Conservation (phyloP, 2,113 vertebrate species). For the Butorides virescens region DNA sequence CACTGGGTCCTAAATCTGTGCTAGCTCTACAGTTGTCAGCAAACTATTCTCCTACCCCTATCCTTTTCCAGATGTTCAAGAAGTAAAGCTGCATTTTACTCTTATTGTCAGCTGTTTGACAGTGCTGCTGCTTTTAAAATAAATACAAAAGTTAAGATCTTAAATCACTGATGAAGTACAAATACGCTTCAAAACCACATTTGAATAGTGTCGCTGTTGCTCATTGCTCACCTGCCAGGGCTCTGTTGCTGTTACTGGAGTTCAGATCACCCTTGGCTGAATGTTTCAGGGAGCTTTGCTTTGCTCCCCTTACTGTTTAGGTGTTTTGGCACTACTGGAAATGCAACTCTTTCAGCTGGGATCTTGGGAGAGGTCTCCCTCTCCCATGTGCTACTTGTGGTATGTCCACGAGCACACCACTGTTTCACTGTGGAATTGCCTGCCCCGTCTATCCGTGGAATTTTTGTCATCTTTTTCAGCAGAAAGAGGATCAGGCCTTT, state of each 20-base stretch:
- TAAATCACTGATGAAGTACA: not conserved
- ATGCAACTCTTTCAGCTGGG: not conserved
- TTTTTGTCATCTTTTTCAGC: not conserved
- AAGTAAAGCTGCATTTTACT: slow-evolving; percentile 26
- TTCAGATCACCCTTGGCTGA: not conserved
- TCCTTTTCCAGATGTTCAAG: slow-evolving; percentile 49
- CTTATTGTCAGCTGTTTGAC: slow-evolving; percentile 24
- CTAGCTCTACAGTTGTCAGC: slow-evolving; percentile 37
- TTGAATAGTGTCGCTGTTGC: not conserved
- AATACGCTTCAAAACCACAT: not conserved
- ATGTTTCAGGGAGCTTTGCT: not conserved
- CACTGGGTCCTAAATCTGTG: slow-evolving; percentile 14
- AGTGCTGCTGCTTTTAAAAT: slow-evolving; percentile 37
- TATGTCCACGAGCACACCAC: not conserved
- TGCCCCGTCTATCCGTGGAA: not conserved
- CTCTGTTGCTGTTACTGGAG: not conserved
- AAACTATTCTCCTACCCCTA: not conserved
- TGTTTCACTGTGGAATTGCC: not conserved
- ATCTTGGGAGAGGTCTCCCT: not conserved
- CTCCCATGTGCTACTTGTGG: not conserved
- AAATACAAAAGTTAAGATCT: slow-evolving; percentile 11
- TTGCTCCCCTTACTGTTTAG: not conserved
- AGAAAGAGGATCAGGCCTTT: not conserved
- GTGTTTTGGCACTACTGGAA: not conserved
- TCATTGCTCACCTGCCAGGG: slow-evolving; percentile 15